Evolutionary conservation across 2,113 vertebrate genomes (phyloP), one percentile per base, ranked within the genome.

Genomic region (Paramisgurnus dabryanus): DNA sequence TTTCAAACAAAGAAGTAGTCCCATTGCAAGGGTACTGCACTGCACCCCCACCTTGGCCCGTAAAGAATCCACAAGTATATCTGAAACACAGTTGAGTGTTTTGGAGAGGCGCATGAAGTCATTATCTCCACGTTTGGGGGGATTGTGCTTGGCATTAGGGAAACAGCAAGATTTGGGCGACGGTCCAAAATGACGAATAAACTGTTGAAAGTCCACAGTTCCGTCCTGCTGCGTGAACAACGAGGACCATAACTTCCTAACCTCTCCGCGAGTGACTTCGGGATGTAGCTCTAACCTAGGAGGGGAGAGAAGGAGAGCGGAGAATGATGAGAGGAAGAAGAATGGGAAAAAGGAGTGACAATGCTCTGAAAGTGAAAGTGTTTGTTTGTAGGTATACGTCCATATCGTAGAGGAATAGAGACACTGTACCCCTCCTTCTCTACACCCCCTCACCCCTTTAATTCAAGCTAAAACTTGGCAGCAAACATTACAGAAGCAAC

Each of bases 391-490:
- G 53, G 66, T 71, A n/a, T 18, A 71, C 17, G 41, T 55, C 13
- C 3, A 18, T 17, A 34, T 69, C 67, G 41, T 39, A 76, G 9
- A 71, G 40, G 22, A 75, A 73, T 45, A 57, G 47, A 80, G 61
- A 15, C 61, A 58, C 61, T 64, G 78, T 64, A 50, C 10, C 12
- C 79, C 34, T 68, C 45, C 61, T 5, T 22, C 67, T 10, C 73
- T 66, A 50, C 49, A 72, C 78, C 17, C 50, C 57, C 41, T 11
- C 55, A 50, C 34, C 71, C 27, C 78, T 40, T 18, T 78, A 72
- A 85, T 85, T 84, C 82, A 87, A 88, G n/a, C 76, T 60, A 90
- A 92, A 93, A 91, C 91, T 93, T 94, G 93, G 92, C 93, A 93
- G 87, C 89, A 83, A 80, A 91, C 87, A 81, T 83, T 85, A 82